Conservation (phyloP, 2,113 vertebrate species). For the Pao palembangensis region DNA sequence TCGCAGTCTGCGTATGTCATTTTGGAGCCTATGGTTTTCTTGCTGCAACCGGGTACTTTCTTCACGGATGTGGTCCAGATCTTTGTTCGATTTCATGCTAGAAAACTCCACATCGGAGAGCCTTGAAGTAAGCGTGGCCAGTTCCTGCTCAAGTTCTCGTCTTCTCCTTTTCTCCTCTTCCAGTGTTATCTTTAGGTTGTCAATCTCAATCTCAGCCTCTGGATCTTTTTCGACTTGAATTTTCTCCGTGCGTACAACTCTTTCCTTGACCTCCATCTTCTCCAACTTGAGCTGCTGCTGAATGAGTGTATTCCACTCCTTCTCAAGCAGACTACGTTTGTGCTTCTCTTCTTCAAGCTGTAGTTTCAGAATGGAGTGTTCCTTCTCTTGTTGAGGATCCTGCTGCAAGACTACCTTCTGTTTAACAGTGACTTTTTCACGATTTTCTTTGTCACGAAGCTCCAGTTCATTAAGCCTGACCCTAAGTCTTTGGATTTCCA, state of each 20-base stretch:
- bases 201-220: conserved; percentile 86
- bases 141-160: conserved; percentile 82
- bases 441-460: conserved; percentile 81
- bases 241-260: conserved; percentile 91
- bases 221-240: conserved; percentile 90
- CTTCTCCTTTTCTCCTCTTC: conserved; percentile 85
- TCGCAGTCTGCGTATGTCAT: conserved; percentile 85
- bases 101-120: conserved; percentile 88
- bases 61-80: conserved; percentile 89
- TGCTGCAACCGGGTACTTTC: conserved; percentile 88
- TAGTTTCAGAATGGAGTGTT: conserved; percentile 85
- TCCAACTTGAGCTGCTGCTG: conserved; percentile 83
- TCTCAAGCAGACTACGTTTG: conserved; percentile 84
- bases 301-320: conserved; percentile 79
- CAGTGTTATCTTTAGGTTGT: conserved; percentile 81
- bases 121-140: conserved; percentile 75
- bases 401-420: conserved; percentile 96
- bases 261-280: conserved; percentile 88
- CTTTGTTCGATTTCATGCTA: conserved; percentile 92
- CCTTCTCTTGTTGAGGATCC: conserved; percentile 94
- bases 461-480: conserved; percentile 83
- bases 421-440: conserved; percentile 89
- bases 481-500: conserved; percentile 88
- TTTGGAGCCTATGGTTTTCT: conserved; percentile 88
- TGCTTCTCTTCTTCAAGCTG: conserved; percentile 91